A percentile compares a stretch with the other conserved stretches of the same genome.
phyloP scores from a whole-genome alignment of 2,888 invertebrate species.

The Clanis bilineata region DNA sequence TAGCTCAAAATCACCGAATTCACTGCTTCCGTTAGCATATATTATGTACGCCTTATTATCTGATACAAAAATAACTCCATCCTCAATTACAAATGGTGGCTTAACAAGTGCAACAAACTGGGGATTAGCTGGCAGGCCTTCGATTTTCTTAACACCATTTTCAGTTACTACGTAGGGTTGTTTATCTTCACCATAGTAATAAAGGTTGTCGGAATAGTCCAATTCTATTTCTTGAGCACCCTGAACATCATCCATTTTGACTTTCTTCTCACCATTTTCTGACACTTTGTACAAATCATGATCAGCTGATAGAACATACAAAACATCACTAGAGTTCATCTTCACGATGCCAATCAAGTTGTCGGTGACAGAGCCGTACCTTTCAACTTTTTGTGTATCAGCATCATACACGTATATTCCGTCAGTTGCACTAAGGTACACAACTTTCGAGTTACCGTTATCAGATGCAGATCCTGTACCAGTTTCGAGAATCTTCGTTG shows the following conservation, averaged over 20 bases:
- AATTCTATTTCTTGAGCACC: conserved; percentile 55
- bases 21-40: conserved; percentile 49
- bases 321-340: conserved; percentile 42
- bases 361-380: conserved; percentile 44
- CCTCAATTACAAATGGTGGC: conserved; percentile 48
- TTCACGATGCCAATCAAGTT: conserved; percentile 48
- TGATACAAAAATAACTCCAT: conserved; percentile 43
- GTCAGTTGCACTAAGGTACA: conserved; percentile 38
- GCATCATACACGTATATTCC: conserved; percentile 45
- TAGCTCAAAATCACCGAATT: conserved; percentile 37
- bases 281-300: conserved; percentile 55
- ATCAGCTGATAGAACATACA: conserved; percentile 57
- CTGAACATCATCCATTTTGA: conserved; percentile 41
- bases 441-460: conserved; percentile 36
- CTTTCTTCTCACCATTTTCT: conserved; percentile 52
- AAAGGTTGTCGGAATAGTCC: conserved; percentile 56
- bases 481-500: conserved; percentile 43
- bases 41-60: conserved; percentile 45
- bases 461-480: conserved; percentile 44
- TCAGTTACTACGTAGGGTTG: conserved; percentile 40
- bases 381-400: conserved; percentile 32
- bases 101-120: conserved; percentile 41
- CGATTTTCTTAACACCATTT: conserved; percentile 44
- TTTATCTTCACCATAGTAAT: conserved; percentile 49
- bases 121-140: conserved; percentile 50